Evolutionary conservation across 2,888 invertebrate species (phyloP).

Genomic region (Phaedon cochleariae): DNA sequence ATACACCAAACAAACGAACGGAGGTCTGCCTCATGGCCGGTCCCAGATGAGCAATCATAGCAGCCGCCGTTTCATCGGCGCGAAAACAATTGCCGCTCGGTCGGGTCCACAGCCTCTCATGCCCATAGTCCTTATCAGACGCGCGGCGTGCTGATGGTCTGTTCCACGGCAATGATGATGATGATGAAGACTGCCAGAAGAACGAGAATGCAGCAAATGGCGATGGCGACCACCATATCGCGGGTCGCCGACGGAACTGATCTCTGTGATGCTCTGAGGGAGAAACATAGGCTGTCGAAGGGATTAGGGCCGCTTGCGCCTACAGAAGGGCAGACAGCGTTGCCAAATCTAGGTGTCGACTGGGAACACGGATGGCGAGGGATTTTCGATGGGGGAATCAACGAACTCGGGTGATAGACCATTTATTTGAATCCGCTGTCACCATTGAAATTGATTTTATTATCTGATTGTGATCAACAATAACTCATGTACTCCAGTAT

Average conservation of each 20-base stretch:
- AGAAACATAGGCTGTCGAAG: constrained; percentile 13
- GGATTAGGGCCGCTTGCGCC: constrained; percentile 35
- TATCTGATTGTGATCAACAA: no score
- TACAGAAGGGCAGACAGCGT: constrained; percentile 27
- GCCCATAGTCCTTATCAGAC: constrained; percentile 17
- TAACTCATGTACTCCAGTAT: no score
- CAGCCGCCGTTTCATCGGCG: background rate
- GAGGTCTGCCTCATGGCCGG: constrained; percentile 38
- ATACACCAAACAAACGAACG: no score
- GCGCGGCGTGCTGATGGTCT: constrained; percentile 70
- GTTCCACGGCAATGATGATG: constrained; percentile 82
- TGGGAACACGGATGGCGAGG: no score
- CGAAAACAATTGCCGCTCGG: background rate
- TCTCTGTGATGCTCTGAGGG: constrained; percentile 22
- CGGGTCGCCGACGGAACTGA: no score
- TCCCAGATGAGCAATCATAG: constrained; percentile 10
- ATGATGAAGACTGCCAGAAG: constrained; percentile 83
- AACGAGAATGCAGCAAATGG: constrained; percentile 84
- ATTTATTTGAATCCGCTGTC: no score
- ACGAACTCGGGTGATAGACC: no score
- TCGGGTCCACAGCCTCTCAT: background rate
- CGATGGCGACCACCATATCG: constrained; percentile 78
- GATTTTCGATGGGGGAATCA: no score
- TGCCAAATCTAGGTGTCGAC: constrained; percentile 20
- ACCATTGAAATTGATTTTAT: no score